Evolutionary conservation across 2,888 invertebrate species (phyloP).

Genomic region (Plagiodera versicolora): DNA sequence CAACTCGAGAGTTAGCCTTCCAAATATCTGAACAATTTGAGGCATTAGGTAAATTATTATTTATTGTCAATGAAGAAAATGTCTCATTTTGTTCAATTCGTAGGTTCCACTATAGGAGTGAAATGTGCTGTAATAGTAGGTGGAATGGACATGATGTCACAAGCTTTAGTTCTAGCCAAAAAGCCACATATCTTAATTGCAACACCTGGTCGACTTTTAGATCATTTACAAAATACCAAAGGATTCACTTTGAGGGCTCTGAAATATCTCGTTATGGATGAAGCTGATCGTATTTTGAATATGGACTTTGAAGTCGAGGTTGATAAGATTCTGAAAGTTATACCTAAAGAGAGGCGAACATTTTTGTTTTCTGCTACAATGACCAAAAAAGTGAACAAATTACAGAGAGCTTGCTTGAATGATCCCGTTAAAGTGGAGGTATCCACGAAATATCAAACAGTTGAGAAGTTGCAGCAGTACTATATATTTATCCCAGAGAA

Average conservation of each 20-base stretch:
- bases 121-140: slow-evolving; percentile 97
- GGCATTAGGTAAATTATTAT: slow-evolving; percentile 73
- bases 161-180: slow-evolving; percentile 86
- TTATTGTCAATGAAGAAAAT: not conserved
- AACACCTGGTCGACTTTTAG: slow-evolving; percentile 92
- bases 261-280: slow-evolving; percentile 85
- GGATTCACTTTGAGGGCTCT: slow-evolving; percentile 74
- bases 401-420: slow-evolving; percentile 91
- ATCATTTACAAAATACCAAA: slow-evolving; percentile 97
- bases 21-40: slow-evolving; percentile 99
- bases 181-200: slow-evolving; percentile 97
- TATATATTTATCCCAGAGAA: slow-evolving; percentile 95
- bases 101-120: slow-evolving; percentile 87
- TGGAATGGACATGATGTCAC: slow-evolving; percentile 98
- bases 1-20: slow-evolving; percentile 96
- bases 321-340: slow-evolving; percentile 89
- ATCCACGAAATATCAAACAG: slow-evolving; percentile 96
- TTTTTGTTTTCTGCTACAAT: slow-evolving; percentile 98
- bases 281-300: slow-evolving; percentile 97
- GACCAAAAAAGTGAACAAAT: slow-evolving; percentile 96
- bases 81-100: slow-evolving; percentile 14
- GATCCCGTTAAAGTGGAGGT: slow-evolving; percentile 97
- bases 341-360: slow-evolving; percentile 89
- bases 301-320: slow-evolving; percentile 99
- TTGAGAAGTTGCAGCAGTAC: slow-evolving; percentile 92